Evolutionary conservation across 2,888 invertebrate species (phyloP), one percentile per base, ranked within the genome.

Genomic region (Balanococcus diminutus): DNA sequence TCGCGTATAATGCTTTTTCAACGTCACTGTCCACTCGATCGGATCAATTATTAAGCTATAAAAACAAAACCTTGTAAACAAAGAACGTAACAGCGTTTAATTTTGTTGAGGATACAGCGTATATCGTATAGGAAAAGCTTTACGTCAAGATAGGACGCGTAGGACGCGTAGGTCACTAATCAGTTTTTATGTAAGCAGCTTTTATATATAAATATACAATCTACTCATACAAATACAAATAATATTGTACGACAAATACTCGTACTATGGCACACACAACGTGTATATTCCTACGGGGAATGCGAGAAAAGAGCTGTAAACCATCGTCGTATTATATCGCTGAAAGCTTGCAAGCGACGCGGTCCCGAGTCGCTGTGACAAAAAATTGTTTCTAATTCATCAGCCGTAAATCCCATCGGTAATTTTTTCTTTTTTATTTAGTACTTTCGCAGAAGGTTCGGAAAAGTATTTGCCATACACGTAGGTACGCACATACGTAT

Each of bases 321-420:
- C 56, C 51, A 56, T 56, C 83, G 51, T 46, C 56, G 56, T 51
- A 83, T 32, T 51, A 46, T 56, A 83, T 83, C 83, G 83, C 61
- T 83, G 51, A 83, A 56, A 83, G 83, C 56, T 83, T 25, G 56
- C 83, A 51, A 83, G 32, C 83, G 61, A 16, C 83, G 14, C 81
- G 31, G 39, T 8, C n/a, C 42, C 42, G 25, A 25, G 19, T 51
- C 83, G 56, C 51, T 22, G 32, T 32, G 75, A 75, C 75, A 56
- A 83, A 56, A 83, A 83, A 83, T 83, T 83, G 56, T 83, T 56
- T 83, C 83, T 83, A 83, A 83, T 83, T 83, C 56, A 83, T 83
- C 83, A 83, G 83, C 83, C 32, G 56, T 56, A 56, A 83, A 56
- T 56, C 83, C 83, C 83, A 31, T 51, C 42, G 83, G 83, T 83